Base-by-base conservation (phyloP, 23 tunicate genomes). In the Pegea sp. region DNA sequence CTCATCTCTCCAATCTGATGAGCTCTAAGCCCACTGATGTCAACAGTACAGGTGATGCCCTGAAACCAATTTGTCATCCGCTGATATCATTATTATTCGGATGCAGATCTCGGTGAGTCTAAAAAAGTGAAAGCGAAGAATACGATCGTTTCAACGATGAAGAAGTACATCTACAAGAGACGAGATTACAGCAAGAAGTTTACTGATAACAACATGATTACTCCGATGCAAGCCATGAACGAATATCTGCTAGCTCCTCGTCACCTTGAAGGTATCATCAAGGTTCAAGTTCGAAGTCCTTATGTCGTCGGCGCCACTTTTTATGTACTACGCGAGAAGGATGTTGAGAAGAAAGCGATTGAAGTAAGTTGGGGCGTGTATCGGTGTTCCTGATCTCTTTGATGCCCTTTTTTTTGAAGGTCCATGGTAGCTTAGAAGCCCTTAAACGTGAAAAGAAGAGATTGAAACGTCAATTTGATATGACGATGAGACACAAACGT, bases 141-240 rank as follows among this genome's bases (percentile, higher is more conserved):
- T 7, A 66, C 72, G 0, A 32, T 75, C 13, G 86, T 66, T 1
- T 33, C 66, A 26, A 75, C 65, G 22, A 31, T 75, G 63, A 75
- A 67, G 44, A 51, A 59, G 23, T 84, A 72, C 44, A 84, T 84
- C 4, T 57, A 51, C 8, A 67, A 63, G 58, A 61, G 95, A 21
- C 62, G 95, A 48, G 95, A 84, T 63, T 74, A 64, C 54, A 44
- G 84, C 1, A 63, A 84, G 53, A 74, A 74, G 46, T 84, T 63
- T 49, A 84, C 95, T 0, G 95, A 62, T 43, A 84, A 84, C 58
- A 84, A 84, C 62, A 84, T 84, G 2, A 67, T 84, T 24, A 84
- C 95, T 8, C 72, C 95, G 3, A 63, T 84, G 0, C 78, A 71
- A 1, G 95, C 95, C 0, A 84, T 84, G 95, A 72, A 68, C 29